Base-by-base conservation (phyloP, 2,113 vertebrate genomes). In the Gasterosteus nipponicus region DNA sequence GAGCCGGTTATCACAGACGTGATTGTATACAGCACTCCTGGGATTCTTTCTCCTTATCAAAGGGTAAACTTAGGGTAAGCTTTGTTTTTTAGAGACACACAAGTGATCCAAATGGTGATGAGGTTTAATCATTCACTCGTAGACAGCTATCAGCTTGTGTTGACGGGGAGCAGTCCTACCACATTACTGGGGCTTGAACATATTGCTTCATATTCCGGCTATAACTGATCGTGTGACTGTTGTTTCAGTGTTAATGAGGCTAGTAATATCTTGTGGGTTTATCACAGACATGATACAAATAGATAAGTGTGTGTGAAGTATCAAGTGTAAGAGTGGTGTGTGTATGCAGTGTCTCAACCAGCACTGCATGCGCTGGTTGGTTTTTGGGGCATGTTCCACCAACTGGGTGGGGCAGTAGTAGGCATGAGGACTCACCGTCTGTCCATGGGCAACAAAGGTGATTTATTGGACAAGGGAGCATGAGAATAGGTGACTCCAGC, bases 351-450 rank as follows among this genome's bases (percentile, higher is more conserved):
- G 69, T 78, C 85, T 58, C 22, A 80, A 67, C 60, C 81, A 65
- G 41, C 35, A 22, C 26, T 39, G 66, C 75, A 35, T 64, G 69
- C 53, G 41, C 33, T 16, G 72, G 72, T 75, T 84, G 72, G 58
- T 61, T 57, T 64, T 58, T 8, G 44, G 75, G 75, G 77, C 19
- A 75, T 87, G 78, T 77, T 59, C 4, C 35, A 9, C 22, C 18
- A 18, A 19, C 38, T 44, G 80, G 80, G 80, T 73, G 80, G 78
- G 79, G 78, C 42, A 60, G 7, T 59, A 41, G 49, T 56, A 62
- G 26, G 59, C 54, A 82, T 80, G 75, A 77, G 56, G 47, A 82
- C 93, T 92, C 64, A 94, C 93, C 82, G 65, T 69, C 58, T 64
- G 6, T 61, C 16, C 42, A 18, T 39, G 1, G 87, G 85, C 60